Evolutionary conservation across 2,113 vertebrate genomes (phyloP).

Genomic region (Dipodomys spectabilis): DNA sequence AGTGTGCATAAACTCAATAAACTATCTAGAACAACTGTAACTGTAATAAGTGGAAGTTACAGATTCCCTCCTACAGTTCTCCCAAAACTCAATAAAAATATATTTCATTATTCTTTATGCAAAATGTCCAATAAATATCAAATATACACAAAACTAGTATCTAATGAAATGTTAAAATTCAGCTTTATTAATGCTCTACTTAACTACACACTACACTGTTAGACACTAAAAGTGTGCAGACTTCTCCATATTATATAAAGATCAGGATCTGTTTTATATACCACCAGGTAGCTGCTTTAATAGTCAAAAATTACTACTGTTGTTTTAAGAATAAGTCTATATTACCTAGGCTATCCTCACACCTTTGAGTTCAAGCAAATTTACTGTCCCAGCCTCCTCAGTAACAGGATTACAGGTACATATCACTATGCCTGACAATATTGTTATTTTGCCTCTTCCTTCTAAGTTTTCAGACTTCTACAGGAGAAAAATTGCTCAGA

Average conservation of each 20-base stretch:
- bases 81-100: background rate
- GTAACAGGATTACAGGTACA: background rate
- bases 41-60: background rate
- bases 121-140: background rate
- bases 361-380: background rate
- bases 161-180: background rate
- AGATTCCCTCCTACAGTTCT: background rate
- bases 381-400: background rate
- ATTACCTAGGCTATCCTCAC: background rate
- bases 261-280: background rate
- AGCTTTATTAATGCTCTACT: background rate
- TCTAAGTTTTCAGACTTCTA: constrained; percentile 52
- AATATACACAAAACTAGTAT: background rate
- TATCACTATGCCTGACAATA: background rate
- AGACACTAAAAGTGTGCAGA: background rate
- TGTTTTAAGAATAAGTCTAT: background rate
- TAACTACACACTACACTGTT: background rate
- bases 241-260: accelerated
- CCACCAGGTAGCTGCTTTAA: background rate
- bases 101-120: background rate
- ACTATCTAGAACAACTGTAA: background rate
- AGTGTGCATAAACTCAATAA: background rate
- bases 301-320: background rate
- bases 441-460: constrained; percentile 31
- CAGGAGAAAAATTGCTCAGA: constrained; percentile 49